Evolutionary conservation across 2,888 invertebrate species (phyloP).

Genomic region (Campoplex nolae): DNA sequence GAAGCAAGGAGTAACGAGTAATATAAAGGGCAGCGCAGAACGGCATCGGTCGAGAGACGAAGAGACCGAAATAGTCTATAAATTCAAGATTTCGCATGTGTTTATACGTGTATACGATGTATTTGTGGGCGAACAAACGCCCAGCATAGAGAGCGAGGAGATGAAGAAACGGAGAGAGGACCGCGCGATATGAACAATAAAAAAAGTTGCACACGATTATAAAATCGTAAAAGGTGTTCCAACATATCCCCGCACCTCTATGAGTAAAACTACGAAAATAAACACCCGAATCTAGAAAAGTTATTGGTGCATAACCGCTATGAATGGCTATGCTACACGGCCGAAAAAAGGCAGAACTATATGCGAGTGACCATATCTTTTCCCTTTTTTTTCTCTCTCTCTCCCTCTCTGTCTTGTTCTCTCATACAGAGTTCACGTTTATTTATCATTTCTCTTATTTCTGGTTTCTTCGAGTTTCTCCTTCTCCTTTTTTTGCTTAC

Average conservation of each 20-base stretch:
- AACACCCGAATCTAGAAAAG: slow-evolving; percentile 36
- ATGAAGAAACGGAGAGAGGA: background rate
- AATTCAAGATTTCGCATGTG: background rate
- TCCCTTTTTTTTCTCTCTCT: slow-evolving; percentile 22
- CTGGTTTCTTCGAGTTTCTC: slow-evolving; percentile 39
- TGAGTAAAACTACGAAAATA: slow-evolving; percentile 19
- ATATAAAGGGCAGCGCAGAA: slow-evolving; percentile 21
- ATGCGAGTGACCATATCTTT: slow-evolving; percentile 40
- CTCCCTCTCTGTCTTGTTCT: background rate
- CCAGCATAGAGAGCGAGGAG: slow-evolving; percentile 16
- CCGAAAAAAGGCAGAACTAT: slow-evolving; percentile 20
- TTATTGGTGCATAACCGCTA: slow-evolving; percentile 6
- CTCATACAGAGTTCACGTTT: background rate
- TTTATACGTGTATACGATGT: background rate
- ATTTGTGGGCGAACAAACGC: slow-evolving; percentile 28
- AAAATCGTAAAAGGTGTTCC: slow-evolving; percentile 40
- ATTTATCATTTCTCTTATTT: slow-evolving; percentile 56
- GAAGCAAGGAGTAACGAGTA: background rate
- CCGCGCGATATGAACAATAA: slow-evolving; percentile 6
- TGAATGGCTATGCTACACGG: slow-evolving; percentile 5
- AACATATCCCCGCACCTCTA: slow-evolving; percentile 23
- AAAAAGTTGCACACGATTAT: slow-evolving; percentile 40
- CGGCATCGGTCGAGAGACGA: slow-evolving; percentile 25
- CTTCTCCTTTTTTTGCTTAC: slow-evolving; percentile 44
- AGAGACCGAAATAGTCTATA: slow-evolving; percentile 25